Evolutionary conservation across 2,888 invertebrate genomes (phyloP), one percentile per base, ranked within the genome.

Genomic region (Drosophila austrosaltans): DNA sequence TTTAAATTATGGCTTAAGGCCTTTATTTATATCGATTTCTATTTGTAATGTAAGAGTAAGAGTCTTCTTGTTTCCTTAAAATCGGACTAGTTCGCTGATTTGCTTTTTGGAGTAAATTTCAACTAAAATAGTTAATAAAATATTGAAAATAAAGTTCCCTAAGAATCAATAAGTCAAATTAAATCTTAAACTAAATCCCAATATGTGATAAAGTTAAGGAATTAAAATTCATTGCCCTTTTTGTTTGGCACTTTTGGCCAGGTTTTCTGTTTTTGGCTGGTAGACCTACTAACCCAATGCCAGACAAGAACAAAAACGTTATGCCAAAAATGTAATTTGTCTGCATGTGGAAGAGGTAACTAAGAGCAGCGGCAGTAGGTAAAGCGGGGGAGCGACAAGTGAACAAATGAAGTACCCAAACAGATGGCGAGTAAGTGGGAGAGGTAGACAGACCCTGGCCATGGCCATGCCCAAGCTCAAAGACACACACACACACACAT

Each of bases 301-400:
- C 56, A 59, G 57, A 62, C 59, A 32, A 65, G 61, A 64, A 60
- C 54, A 63, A 63, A 56, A 79, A 78, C 39, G 57, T 3, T 87
- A 84, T 86, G 80, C 89, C 86, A 74, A 89, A 82, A 87, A 77
- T 87, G 86, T 87, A 89, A 85, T 85, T 85, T 85, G 89, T 85
- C 60, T 56, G 39, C 40, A 16, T 30, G 48, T 28, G 48, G 25
- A 48, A 48, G 48, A 48, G 48, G 48, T 48, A 48, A 48, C 20
- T 22, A 22, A 48, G 40, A 40, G n/a, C n/a, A 16, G 25, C 8
- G 8, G 36, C 3, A 28, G 36, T 32, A 32, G 32, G 40, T n/a
- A 16, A 5, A 1, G 1, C 16, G 16, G 48, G 48, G 25, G 10
- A 48, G 48, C 22, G 22, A 25, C 48, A 48, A 48, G 22, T 7